Percentiles rank a stretch among this genome's conserved stretches.
These are phyloP conservation scores for Scomber japonicus DNA, from an alignment of 2,113 vertebrate genomes.

Conservation along the genomic window DNA sequence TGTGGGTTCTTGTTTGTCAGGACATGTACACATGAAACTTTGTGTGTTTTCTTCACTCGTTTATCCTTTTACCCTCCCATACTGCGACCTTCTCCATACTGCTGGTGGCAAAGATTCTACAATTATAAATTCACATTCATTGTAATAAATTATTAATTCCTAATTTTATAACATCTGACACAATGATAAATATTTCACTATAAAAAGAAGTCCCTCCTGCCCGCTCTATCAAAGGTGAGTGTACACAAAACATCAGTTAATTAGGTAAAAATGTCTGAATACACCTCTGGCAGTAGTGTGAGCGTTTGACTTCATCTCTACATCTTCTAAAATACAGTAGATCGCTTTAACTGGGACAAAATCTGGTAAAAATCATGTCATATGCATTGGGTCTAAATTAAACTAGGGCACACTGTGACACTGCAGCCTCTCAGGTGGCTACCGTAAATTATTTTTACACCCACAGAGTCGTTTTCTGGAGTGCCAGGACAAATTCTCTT, in stretches of 20 bases:
- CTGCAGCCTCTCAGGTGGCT: slow-evolving; percentile 85
- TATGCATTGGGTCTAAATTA: slow-evolving; percentile 72
- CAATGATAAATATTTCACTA: slow-evolving; percentile 52
- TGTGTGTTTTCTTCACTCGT: background rate
- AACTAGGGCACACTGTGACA: slow-evolving; percentile 87
- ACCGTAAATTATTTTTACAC: slow-evolving; percentile 86
- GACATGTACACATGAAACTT: background rate
- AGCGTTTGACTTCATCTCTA: slow-evolving; percentile 17
- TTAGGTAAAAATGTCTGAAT: slow-evolving; percentile 28
- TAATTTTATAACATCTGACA: slow-evolving; percentile 60
- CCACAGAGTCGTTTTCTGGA: slow-evolving; percentile 75
- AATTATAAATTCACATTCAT: slow-evolving; percentile 45
- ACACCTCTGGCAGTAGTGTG: slow-evolving; percentile 13
- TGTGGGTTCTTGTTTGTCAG: background rate
- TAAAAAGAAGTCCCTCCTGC: slow-evolving; percentile 46
- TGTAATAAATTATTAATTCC: slow-evolving; percentile 63
- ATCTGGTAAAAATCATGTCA: slow-evolving; percentile 71
- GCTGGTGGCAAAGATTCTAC: background rate
- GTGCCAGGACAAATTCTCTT: slow-evolving; percentile 81
- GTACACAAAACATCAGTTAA: slow-evolving; percentile 48
- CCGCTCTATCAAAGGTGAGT: slow-evolving; percentile 51
- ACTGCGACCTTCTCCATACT: background rate
- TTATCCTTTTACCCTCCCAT: slow-evolving; percentile 29
- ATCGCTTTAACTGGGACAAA: slow-evolving; percentile 76
- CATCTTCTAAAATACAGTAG: slow-evolving; percentile 58